Conservation (phyloP, 2,888 invertebrate species). For the Drosophila vallismaia region DNA sequence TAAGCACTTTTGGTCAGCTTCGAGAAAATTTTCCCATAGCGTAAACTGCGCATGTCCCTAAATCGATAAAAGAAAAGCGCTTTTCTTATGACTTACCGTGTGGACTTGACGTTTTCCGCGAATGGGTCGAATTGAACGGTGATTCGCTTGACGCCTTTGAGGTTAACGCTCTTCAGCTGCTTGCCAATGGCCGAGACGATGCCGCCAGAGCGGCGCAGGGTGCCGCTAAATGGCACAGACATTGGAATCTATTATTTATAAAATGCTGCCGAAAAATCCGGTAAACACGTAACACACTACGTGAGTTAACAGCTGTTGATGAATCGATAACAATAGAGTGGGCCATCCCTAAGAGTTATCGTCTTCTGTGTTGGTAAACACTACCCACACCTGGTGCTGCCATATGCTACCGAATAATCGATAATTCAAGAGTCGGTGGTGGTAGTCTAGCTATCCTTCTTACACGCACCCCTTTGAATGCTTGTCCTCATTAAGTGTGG, state of each 20-base stretch:
- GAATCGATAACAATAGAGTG: slow-evolving; percentile 7
- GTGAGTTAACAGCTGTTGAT: slow-evolving; percentile 28
- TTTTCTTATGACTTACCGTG: slow-evolving; percentile 84
- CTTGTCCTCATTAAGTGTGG: slow-evolving; percentile 2
- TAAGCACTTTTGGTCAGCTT: slow-evolving; percentile 47
- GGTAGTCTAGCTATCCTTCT: background rate
- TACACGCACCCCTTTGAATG: background rate
- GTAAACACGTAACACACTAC: slow-evolving; percentile 35
- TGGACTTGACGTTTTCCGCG: slow-evolving; percentile 87
- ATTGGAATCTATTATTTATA: slow-evolving; percentile 83
- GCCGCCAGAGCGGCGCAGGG: slow-evolving; percentile 87
- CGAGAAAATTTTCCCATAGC: slow-evolving; percentile 57
- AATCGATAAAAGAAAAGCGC: slow-evolving; percentile 68
- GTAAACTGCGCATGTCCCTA: slow-evolving; percentile 65
- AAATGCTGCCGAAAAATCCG: background rate
- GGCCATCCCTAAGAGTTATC: background rate
- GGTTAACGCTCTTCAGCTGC: slow-evolving; percentile 88
- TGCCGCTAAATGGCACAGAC: slow-evolving; percentile 90
- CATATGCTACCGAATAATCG: background rate
- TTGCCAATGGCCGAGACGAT: slow-evolving; percentile 89
- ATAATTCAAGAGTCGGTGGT: background rate
- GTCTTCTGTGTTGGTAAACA: background rate
- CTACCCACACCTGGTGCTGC: background rate
- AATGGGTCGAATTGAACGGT: slow-evolving; percentile 94
- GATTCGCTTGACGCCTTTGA: slow-evolving; percentile 91